Base-by-base conservation (phyloP, 2,888 invertebrate genomes). In the Barypeithes pellucidus region DNA sequence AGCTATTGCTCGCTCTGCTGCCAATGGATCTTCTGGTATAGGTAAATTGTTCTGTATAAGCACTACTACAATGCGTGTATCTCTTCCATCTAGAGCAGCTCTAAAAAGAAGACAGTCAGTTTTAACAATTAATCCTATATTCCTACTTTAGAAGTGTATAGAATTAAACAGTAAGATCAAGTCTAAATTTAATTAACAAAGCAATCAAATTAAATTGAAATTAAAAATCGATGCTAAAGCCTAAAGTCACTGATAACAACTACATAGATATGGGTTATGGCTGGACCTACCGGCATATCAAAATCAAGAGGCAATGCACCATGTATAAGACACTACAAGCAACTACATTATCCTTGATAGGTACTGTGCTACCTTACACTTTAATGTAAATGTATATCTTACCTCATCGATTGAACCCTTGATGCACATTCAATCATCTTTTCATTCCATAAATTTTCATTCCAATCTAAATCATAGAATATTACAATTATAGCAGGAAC, bases 401-500 rank as follows among this genome's bases (percentile, higher is more conserved):
- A 91, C 87, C 91, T 90, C 73, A 95, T 89, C 0, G 93, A 92
- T 84, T 97, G 95, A 36, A 98, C 94, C 80, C 94, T 90, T 0
- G 95, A 94, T 8, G 96, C 94, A 86, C 97, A 98, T 85, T 98
- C 98, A 80, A 95, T 92, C 83, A 96, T 95, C 84, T 95, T 97
- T 79, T 98, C 98, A 79, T 94, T 94, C 98, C 98, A 99, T 76
- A 93, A 91, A 0, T 91, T 88, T 86, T 98, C 98, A 84, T 96
- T 95, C 99, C 99, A 99, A 86, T 99, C 98, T 83, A 99, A 90
- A 82, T 99, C 98, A 85, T 95, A 96, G 86, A 99, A 99, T 75
- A 98, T 90, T 2, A 98, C 97, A 24, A 97, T 93, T 0, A 99
- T 94, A 0, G 98, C 93, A 8, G 99, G 99, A 76, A 99, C 90